phyloP scores from a whole-genome alignment of 1,140 invertebrate species.

The Leptoteleia sp. region DNA sequence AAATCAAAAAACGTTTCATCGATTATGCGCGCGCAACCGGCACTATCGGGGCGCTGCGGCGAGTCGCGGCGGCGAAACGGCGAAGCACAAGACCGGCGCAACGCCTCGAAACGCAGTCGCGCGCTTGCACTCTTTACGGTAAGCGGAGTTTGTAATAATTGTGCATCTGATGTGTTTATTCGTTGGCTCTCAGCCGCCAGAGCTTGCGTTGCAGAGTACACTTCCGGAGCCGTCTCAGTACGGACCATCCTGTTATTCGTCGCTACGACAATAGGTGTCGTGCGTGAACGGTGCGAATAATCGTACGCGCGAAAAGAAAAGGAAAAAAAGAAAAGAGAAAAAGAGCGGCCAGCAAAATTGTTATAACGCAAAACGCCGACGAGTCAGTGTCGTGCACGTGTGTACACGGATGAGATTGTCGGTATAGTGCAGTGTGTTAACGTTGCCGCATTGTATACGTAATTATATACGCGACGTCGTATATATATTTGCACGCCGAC shows the following conservation, averaged over 20 bases:
- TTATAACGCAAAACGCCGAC: constrained; percentile 22
- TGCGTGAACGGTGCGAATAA: constrained; percentile 40
- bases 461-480: constrained; percentile 29
- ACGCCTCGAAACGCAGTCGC: constrained; percentile 76
- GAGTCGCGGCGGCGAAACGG: constrained; percentile 50
- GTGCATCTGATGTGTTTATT: constrained; percentile 65
- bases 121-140: constrained; percentile 80
- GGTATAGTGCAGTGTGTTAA: constrained; percentile 61
- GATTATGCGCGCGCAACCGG: constrained; percentile 65
- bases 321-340: no score
- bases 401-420: constrained; percentile 55
- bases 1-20: constrained; percentile 66
- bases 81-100: constrained; percentile 72
- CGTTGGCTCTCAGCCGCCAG: constrained; percentile 53
- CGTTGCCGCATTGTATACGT: constrained; percentile 54
- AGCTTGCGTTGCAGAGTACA: constrained; percentile 30
- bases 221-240: constrained; percentile 17
- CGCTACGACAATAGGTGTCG: constrained; percentile 45
- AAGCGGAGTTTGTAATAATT: constrained; percentile 68
- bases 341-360: no score
- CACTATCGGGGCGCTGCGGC: constrained; percentile 55
- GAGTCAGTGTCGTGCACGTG: constrained; percentile 72
- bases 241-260: constrained; percentile 21
- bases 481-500: constrained; percentile 30
- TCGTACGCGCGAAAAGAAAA: constrained; percentile 48